These are phyloP conservation scores for Gobionotothen gibberifrons DNA, from an alignment of 2,797 vertebrate species.

Conservation along the genomic window DNA sequence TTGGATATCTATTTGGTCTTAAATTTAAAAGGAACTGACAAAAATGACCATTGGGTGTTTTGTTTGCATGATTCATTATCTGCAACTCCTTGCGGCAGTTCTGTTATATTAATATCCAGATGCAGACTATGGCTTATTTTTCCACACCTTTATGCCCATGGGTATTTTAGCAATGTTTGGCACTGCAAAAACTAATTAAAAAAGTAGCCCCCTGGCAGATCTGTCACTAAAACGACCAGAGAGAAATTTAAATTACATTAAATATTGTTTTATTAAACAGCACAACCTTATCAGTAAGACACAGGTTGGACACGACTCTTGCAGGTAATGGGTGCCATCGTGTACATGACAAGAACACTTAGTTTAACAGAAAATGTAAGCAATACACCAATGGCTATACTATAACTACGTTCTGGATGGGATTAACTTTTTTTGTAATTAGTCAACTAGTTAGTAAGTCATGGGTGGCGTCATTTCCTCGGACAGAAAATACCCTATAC, in stretches of 20 bases:
- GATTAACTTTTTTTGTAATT: no score
- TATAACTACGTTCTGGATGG: no score
- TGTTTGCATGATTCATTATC: not conserved
- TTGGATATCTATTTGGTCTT: not conserved
- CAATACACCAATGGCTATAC: no score
- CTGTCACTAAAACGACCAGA: not conserved
- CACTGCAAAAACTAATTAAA: not conserved
- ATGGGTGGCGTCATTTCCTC: no score
- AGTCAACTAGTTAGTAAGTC: no score
- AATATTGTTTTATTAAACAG: constrained; percentile 1
- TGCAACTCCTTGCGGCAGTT: not conserved
- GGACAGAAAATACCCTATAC: no score
- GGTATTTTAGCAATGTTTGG: not conserved
- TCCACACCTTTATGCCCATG: not conserved
- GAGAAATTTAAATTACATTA: not conserved
- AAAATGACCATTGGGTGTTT: not conserved
- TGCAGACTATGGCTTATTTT: not conserved
- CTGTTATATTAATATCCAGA: not conserved
- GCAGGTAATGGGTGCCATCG: no score
- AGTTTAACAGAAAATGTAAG: no score
- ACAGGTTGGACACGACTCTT: no score
- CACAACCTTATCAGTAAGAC: not conserved
- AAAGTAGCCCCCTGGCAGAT: not conserved
- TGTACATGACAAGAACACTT: no score
- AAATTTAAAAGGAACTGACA: not conserved